Evolutionary conservation across 2,888 invertebrate species (phyloP), one percentile per base, ranked within the genome.

Genomic region (Mellilla xanthometata): DNA sequence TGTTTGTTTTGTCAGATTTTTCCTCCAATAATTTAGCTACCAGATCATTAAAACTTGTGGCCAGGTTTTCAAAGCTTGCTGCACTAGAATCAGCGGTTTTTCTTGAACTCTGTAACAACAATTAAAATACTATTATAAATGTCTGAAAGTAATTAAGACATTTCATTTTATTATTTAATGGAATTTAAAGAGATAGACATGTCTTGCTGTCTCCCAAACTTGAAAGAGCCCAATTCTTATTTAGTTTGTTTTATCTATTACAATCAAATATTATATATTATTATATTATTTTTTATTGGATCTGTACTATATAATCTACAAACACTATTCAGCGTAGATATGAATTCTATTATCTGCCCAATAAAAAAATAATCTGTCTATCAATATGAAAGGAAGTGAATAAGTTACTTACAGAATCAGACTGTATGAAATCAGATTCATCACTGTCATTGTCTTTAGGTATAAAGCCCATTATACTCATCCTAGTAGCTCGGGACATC

Each of bases 391-490:
- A n/a, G n/a, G n/a, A n/a, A n/a, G n/a, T n/a, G n/a, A n/a, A 19
- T 19, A 19, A 1, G 22, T 13, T 38, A 76, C 77, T 82, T 60
- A 89, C 90, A 52, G 81, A 80, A 69, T 90, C 89, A 55, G 90
- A 88, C 56, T 81, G 75, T 48, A 90, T 86, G 36, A 76, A 85
- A 57, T 90, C 89, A 0, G 90, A 90, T 9, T 82, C 84, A 42
- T 90, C 88, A 60, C 81, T 85, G 32, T 81, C 80, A 54, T 68
- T 68, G 26, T 75, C 77, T 26, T 81, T 83, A 0, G 87, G 86
- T 58, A 81, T 61, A 8, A 81, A 61, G 0, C 90, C 90, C 80
- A 87, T 83, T 40, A 90, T 90, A 51, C 90, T 90, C 84, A 90
- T 85, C 0, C 90, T 65, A 0, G 90, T 90, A 1, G 89, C 90